Evolutionary conservation across 92 coral and sea anemone species (phyloP), one percentile per base, ranked within the genome.

Genomic region (Parazoanthus atlanticus): DNA sequence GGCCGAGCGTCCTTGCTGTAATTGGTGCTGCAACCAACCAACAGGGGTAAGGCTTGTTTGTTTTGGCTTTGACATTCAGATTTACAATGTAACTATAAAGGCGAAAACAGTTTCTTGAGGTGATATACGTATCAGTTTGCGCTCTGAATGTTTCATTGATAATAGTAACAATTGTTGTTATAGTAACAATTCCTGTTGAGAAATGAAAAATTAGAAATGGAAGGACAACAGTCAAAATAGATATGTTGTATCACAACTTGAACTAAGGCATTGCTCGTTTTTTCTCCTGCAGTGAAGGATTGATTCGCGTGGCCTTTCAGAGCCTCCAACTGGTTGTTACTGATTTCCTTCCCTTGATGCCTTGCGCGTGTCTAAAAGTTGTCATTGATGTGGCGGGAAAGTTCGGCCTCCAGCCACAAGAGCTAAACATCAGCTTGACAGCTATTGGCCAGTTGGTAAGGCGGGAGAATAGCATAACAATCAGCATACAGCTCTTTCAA

Each of bases 341-440:
- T 1, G 99, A 97, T 90, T 97, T 95, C 89, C 98, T 97, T 86
- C 98, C 98, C 90, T 84, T 95, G 89, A 97, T 97, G 97, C 98
- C 99, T 76, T 93, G 98, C 93, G 93, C 98, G 73, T 91, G 94
- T 79, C 91, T 97, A n/a, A 95, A 95, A 89, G 98, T 97, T 6
- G 97, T 97, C 88, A 93, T 97, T 29, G 99, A 97, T 78, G 99
- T 97, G 75, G 99, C 96, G 49, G 99, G 99, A 74, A 97, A 97
- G 86, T 97, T 95, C 82, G 99, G 99, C 41, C 91, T 95, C 82
- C 99, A 97, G 89, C 98, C 99, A 3, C 97, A 95, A 47, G 99
- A 97, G 73, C 92, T 97, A 11, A 97, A 97, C 86, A 97, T 97
- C 49, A 97, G 99, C 83, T 91, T 97, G 67, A 97, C 99, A 69